Percentiles rank a stretch among this genome's conserved stretches.
Evolutionary conservation across 1,140 invertebrate genomes (phyloP).

Genomic region (Drosophila jambulina): DNA sequence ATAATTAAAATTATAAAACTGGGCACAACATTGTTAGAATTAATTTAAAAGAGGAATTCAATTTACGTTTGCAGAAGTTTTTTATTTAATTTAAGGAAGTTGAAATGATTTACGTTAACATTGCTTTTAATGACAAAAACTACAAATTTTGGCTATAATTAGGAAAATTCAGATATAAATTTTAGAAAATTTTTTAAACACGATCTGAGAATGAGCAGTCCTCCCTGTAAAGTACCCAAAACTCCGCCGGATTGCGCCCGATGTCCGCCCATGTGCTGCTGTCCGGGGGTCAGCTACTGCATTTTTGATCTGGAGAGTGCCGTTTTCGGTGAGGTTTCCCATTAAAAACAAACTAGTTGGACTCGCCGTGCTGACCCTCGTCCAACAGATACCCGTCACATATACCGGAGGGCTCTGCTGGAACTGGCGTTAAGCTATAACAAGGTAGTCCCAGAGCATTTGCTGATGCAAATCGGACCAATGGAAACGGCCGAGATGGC

Average conservation of each 20-base stretch:
- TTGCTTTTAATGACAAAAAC: background rate
- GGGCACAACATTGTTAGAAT: no score
- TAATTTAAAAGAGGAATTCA: background rate
- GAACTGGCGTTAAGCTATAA: slow-evolving; percentile 51
- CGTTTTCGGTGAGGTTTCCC: slow-evolving; percentile 48
- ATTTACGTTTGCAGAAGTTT: background rate
- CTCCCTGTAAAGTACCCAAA: slow-evolving; percentile 23
- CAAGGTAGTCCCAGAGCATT: slow-evolving; percentile 85
- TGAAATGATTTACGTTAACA: background rate
- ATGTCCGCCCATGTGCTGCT: slow-evolving; percentile 50
- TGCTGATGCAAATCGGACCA: slow-evolving; percentile 87
- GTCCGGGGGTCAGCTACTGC: slow-evolving; percentile 47
- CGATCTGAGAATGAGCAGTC: slow-evolving; percentile 2
- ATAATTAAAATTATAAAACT: no score
- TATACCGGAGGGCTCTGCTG: slow-evolving; percentile 60
- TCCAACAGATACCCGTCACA: slow-evolving; percentile 56
- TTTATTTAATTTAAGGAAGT: background rate
- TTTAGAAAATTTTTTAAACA: background rate
- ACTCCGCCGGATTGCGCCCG: slow-evolving; percentile 24
- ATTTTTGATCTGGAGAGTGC: slow-evolving; percentile 70
- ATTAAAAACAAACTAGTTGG: no score
- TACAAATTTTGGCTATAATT: background rate
- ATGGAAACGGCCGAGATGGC: slow-evolving; percentile 71
- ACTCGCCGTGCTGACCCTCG: no score
- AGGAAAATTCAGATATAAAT: background rate